These are phyloP conservation scores for Leptobrachium leishanense DNA, from an alignment of 2,113 vertebrate species.

Conservation along the genomic window DNA sequence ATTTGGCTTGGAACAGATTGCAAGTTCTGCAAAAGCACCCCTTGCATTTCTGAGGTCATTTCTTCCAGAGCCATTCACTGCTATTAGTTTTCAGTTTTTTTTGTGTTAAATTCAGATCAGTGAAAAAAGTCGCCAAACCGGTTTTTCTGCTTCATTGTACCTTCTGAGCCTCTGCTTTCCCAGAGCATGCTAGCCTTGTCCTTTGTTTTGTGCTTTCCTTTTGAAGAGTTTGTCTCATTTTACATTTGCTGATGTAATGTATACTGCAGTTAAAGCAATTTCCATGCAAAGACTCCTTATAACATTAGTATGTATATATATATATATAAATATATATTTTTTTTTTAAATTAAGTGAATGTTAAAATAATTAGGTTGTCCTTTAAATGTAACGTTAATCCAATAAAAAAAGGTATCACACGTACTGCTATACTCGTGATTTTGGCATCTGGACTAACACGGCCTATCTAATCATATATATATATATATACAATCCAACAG, in stretches of 20 bases:
- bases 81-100: constrained; percentile 26
- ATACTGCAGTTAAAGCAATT: too few species aligned
- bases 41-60: constrained; percentile 36
- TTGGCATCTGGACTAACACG: too few species aligned
- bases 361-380: too few species aligned
- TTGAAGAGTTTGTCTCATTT: not conserved
- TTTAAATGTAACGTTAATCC: too few species aligned
- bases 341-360: too few species aligned
- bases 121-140: constrained; percentile 26
- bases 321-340: too few species aligned
- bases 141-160: constrained; percentile 21
- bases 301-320: too few species aligned
- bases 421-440: too few species aligned
- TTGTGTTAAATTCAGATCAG: not conserved
- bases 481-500: too few species aligned
- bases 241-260: not conserved
- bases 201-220: constrained; percentile 13
- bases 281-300: too few species aligned
- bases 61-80: constrained; percentile 18
- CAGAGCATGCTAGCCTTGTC: not conserved
- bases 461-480: too few species aligned
- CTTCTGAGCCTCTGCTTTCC: not conserved
- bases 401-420: too few species aligned
- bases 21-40: constrained; percentile 19
- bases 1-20: constrained; percentile 45